A percentile compares a stretch with the other conserved stretches of the same genome.
Evolutionary conservation across 2,113 vertebrate genomes (phyloP).

Genomic region (Siphamia tubifer): DNA sequence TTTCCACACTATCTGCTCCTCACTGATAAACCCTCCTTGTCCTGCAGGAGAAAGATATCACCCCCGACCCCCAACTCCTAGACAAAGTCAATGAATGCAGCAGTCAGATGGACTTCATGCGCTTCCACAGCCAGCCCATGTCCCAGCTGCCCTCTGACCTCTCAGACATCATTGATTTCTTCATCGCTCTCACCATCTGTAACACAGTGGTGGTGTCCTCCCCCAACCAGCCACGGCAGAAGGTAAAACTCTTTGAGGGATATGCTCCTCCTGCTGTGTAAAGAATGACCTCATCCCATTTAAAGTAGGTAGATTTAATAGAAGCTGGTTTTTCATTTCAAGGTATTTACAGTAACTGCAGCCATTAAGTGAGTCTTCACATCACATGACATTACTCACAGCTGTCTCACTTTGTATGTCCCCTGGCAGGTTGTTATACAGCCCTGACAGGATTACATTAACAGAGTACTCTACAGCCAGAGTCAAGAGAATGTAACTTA

Average conservation of each 20-base stretch:
- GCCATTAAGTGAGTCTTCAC: no score
- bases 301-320: background rate
- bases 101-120: slow-evolving; percentile 83
- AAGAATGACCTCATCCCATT: background rate
- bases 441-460: background rate
- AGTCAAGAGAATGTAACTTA: background rate
- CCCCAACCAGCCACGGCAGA: slow-evolving; percentile 92
- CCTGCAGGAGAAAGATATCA: slow-evolving; percentile 93
- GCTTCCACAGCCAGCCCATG: slow-evolving; percentile 82
- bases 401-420: no score
- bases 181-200: slow-evolving; percentile 94
- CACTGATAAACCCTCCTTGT: slow-evolving; percentile 12
- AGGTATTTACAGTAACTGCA: no score
- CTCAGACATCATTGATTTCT: slow-evolving; percentile 92
- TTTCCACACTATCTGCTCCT: background rate
- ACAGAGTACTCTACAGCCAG: background rate
- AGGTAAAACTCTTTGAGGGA: slow-evolving; percentile 73
- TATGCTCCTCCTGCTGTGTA: background rate
- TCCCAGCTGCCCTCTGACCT: slow-evolving; percentile 88
- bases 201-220: slow-evolving; percentile 96
- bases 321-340: background rate
- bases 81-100: slow-evolving; percentile 93
- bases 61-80: slow-evolving; percentile 90
- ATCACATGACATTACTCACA: no score
- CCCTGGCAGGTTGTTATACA: no score